Evolutionary conservation across 2,797 vertebrate genomes (phyloP).

Genomic region (Sciurus vulgaris): DNA sequence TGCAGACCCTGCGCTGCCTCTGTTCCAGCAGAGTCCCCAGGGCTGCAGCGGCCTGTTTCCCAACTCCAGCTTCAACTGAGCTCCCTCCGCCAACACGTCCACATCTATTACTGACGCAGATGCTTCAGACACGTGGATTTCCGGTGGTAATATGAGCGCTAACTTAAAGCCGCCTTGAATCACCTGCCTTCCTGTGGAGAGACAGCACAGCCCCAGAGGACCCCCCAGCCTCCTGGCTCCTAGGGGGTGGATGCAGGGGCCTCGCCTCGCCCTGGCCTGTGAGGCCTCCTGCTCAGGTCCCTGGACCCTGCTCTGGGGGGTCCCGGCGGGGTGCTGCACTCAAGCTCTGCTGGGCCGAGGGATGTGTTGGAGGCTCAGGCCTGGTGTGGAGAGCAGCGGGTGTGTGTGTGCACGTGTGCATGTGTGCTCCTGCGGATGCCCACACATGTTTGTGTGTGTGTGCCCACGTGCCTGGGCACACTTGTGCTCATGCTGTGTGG

Average conservation of each 20-base stretch:
- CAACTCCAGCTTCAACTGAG: too few relatives aligned
- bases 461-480: not conserved
- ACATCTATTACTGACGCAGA: rapidly evolving
- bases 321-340: too few relatives aligned
- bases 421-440: too few relatives aligned
- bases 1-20: rapidly evolving
- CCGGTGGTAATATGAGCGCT: rapidly evolving
- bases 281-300: not conserved
- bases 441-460: not conserved
- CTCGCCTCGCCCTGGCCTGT: not conserved
- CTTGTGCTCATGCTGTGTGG: too few relatives aligned
- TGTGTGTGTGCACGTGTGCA: not conserved
- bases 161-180: not conserved
- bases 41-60: too few relatives aligned
- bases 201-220: not conserved
- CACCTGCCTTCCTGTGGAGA: not conserved
- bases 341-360: too few relatives aligned
- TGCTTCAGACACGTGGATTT: rapidly evolving
- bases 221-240: not conserved
- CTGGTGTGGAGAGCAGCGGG: not conserved
- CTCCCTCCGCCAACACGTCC: too few relatives aligned
- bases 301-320: too few relatives aligned
- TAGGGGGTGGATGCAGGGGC: rapidly evolving
- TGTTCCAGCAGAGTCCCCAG: not conserved
- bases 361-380: too few relatives aligned